A percentile compares a stretch with the other conserved stretches of the same genome.
Evolutionary conservation across 1,140 invertebrate genomes (phyloP).

Genomic region (Papilio dardanus): DNA sequence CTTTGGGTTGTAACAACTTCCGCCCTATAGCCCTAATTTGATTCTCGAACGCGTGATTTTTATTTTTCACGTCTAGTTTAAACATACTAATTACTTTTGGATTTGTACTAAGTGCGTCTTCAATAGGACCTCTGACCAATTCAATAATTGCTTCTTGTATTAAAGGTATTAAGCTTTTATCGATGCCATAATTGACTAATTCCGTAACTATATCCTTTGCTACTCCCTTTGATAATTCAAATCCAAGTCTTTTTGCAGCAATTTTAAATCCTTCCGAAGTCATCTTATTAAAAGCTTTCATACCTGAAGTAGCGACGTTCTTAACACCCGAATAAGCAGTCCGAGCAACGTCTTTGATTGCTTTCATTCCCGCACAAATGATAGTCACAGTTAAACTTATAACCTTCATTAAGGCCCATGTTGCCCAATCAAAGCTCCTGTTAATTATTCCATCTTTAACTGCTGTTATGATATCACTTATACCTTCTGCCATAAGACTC

Average conservation of each 20-base stretch:
- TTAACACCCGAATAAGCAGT: slow-evolving; percentile 18
- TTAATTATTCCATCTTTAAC: slow-evolving; percentile 24
- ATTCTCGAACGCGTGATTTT: slow-evolving; percentile 19
- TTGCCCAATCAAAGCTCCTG: slow-evolving; percentile 18
- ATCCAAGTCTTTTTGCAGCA: slow-evolving; percentile 7
- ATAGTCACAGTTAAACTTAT: slow-evolving; percentile 19
- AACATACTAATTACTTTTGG: slow-evolving; percentile 14
- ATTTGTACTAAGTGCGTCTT: slow-evolving; percentile 1
- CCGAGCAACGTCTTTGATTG: slow-evolving; percentile 21
- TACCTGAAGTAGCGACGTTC: slow-evolving; percentile 19
- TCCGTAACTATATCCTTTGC: slow-evolving; percentile 19
- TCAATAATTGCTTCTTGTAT: slow-evolving; percentile 28
- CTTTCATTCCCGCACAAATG: slow-evolving; percentile 11
- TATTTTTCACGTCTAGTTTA: slow-evolving; percentile 12
- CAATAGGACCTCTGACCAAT: slow-evolving; percentile 4
- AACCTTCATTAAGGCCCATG: slow-evolving; percentile 20
- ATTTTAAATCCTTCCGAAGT: slow-evolving; percentile 18
- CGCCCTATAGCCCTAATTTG: slow-evolving; percentile 22
- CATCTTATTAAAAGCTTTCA: slow-evolving; percentile 20
- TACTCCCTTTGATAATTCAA: slow-evolving; percentile 19
- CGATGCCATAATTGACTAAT: slow-evolving; percentile 26
- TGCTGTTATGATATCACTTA: slow-evolving; percentile 26
- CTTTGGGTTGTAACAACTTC: neutral
- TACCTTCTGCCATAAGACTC: neutral
- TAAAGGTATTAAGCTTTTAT: slow-evolving; percentile 25